Evolutionary conservation across 1,140 invertebrate species (phyloP).

Genomic region (Manduca sexta): DNA sequence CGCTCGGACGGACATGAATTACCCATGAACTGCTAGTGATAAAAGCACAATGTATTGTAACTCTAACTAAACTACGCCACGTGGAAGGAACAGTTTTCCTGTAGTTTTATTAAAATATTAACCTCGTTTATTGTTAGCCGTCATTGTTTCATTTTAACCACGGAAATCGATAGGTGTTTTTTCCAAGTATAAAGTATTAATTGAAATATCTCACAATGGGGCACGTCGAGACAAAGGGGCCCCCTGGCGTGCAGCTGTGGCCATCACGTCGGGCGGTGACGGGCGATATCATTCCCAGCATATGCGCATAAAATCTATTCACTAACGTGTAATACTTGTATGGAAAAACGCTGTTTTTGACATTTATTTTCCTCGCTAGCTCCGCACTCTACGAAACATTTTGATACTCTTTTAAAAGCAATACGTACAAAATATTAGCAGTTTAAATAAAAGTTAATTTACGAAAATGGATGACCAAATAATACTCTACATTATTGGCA

Average conservation of each 20-base stretch:
- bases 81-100: no score
- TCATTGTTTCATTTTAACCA: constrained; percentile 26
- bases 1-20: constrained; percentile 45
- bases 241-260: constrained; percentile 15
- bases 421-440: no score
- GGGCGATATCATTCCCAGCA: constrained; percentile 18
- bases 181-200: constrained; percentile 40
- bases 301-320: constrained; percentile 18
- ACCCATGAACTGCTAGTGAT: constrained; percentile 47
- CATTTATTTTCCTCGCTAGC: not conserved
- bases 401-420: no score
- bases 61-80: constrained; percentile 15
- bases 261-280: constrained; percentile 23
- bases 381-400: no score
- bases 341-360: not conserved
- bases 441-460: no score
- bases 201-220: constrained; percentile 44
- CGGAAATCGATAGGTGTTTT: constrained; percentile 21
- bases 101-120: no score
- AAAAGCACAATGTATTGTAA: constrained; percentile 49
- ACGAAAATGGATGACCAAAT: no score
- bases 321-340: not conserved
- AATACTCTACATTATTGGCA: no score
- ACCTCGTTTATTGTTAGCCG: constrained; percentile 10
- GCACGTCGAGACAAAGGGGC: constrained; percentile 30